These are phyloP conservation scores for Acronicta alni DNA, from an alignment of 2,888 invertebrate species.

Conservation along the genomic window DNA sequence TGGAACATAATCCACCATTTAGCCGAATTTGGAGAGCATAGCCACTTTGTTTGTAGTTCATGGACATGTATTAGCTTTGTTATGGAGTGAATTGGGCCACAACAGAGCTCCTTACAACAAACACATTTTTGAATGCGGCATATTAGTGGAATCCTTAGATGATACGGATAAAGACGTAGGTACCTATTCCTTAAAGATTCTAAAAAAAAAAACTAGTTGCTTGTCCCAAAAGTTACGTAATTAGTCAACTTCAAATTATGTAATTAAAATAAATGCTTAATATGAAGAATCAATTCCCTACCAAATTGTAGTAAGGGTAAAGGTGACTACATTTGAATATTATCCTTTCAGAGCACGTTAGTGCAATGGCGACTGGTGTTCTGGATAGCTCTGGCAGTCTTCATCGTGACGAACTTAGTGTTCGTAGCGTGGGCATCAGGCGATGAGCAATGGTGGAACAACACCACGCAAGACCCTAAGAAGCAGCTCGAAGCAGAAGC, in stretches of 20 bases:
- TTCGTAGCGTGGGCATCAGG: conserved; percentile 93
- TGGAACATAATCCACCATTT: conserved; percentile 22
- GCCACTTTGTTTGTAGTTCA: conserved; percentile 21
- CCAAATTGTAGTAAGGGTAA: not conserved
- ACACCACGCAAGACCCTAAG: conserved; percentile 74
- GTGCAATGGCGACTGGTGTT: conserved; percentile 94
- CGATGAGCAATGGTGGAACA: conserved; percentile 94
- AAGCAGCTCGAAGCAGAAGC: conserved; percentile 74
- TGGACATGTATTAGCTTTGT: conserved; percentile 10
- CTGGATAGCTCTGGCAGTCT: conserved; percentile 93
- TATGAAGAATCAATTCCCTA: not conserved
- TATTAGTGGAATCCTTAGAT: too few relatives aligned
- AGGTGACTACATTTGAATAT: not conserved
- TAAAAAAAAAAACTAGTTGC: too few relatives aligned
- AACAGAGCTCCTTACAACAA: not conserved
- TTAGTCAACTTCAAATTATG: not conserved
- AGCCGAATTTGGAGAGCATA: conserved; percentile 25
- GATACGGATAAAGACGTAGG: too few relatives aligned
- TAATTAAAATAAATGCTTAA: not conserved
- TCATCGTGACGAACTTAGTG: conserved; percentile 92
- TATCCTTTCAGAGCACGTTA: conserved; percentile 87
- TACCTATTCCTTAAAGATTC: too few relatives aligned
- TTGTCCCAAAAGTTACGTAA: too few relatives aligned
- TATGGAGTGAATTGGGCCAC: conserved; percentile 16
- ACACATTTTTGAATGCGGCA: too few relatives aligned